Conservation (phyloP, 2,113 vertebrate genomes). For the Phainopepla nitens region DNA sequence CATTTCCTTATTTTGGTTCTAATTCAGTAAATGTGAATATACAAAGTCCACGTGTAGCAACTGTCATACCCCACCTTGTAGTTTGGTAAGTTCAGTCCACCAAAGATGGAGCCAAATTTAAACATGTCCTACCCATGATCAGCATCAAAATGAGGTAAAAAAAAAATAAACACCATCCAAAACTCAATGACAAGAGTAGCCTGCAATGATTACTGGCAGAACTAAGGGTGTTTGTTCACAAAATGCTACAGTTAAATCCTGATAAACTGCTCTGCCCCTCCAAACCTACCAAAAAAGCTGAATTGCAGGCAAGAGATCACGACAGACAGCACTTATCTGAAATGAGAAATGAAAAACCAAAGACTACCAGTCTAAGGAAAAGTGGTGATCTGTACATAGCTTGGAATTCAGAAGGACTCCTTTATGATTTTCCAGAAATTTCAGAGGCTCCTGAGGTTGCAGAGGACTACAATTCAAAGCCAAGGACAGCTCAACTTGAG, state of each 20-base stretch:
- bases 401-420: neutral
- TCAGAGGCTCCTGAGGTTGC: neutral
- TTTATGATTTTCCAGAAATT: conserved; percentile 6
- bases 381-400: neutral
- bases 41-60: neutral
- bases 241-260: neutral
- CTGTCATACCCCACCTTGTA: neutral
- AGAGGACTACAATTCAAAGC: neutral
- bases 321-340: neutral
- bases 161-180: neutral
- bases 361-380: neutral
- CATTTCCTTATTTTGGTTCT: neutral
- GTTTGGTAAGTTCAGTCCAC: neutral
- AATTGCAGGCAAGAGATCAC: neutral
- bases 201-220: neutral
- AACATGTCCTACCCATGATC: neutral
- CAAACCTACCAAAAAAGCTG: neutral
- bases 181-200: neutral
- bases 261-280: neutral
- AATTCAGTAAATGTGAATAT: neutral
- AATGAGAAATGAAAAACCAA: neutral
- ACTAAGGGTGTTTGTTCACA: neutral
- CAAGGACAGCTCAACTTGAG: neutral
- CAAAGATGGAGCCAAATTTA: neutral
- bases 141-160: neutral